A percentile compares a stretch with the other conserved stretches of the same genome.
Conservation (phyloP, 2,888 invertebrate species). For the Phasia obesa region DNA sequence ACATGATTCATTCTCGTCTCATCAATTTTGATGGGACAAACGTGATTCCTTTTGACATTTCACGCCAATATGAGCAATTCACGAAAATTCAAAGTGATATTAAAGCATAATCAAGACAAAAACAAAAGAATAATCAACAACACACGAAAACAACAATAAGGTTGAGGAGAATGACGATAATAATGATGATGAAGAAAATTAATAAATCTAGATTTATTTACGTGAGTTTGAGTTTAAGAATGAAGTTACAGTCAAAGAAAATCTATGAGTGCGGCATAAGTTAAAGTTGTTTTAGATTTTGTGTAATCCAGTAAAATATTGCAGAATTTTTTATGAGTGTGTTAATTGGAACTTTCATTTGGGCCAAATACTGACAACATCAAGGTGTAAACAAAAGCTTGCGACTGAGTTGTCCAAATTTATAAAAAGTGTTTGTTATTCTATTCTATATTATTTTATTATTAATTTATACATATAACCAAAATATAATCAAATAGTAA, state of each 20-base stretch:
- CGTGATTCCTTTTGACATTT: slow-evolving; percentile 72
- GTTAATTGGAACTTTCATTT: no score
- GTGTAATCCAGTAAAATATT: no score
- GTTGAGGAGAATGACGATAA: slow-evolving; percentile 30
- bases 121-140: slow-evolving; percentile 58
- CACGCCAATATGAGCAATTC: slow-evolving; percentile 72
- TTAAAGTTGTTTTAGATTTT: not conserved
- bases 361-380: no score
- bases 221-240: slow-evolving; percentile 28
- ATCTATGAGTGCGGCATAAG: not conserved
- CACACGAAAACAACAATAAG: slow-evolving; percentile 3
- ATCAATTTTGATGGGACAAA: slow-evolving; percentile 75
- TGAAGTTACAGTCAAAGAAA: slow-evolving; percentile 18
- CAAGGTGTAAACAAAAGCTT: no score
- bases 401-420: no score
- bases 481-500: no score
- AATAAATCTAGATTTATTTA: slow-evolving; percentile 63
- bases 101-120: slow-evolving; percentile 65
- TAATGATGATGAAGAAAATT: slow-evolving; percentile 56
- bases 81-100: slow-evolving; percentile 71
- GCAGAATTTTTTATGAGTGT: no score
- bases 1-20: slow-evolving; percentile 73
- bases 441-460: no score
- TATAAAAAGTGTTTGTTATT: no score
- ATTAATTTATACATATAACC: no score